phyloP scores from a whole-genome alignment of 53 echinoderm and acorn worm species.

The Echinarachnius parma region DNA sequence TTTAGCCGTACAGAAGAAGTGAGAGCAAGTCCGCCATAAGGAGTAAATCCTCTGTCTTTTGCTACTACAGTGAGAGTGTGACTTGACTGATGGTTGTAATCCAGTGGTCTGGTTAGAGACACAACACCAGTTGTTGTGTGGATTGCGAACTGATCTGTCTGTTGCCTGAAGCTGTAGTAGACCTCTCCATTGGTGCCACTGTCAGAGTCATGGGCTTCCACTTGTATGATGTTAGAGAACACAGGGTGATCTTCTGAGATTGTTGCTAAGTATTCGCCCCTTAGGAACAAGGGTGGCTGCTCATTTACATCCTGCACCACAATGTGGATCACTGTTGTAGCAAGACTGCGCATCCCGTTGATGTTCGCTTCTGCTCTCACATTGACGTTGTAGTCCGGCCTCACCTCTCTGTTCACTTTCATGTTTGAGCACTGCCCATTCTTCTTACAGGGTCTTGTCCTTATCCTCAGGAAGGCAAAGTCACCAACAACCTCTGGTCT shows the following conservation, averaged over 20 bases:
- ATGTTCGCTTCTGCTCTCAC: conserved; percentile 51
- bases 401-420: conserved; percentile 79
- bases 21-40: conserved; percentile 68
- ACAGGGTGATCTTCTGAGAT: conserved; percentile 79
- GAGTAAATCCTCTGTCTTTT: conserved; percentile 84
- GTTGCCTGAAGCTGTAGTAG: conserved; percentile 83
- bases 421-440: conserved; percentile 49
- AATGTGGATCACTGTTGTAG: conserved; percentile 52
- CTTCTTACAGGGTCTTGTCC: conserved; percentile 55
- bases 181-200: conserved; percentile 93
- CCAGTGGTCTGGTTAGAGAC: conserved; percentile 80
- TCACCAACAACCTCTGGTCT: conserved; percentile 73
- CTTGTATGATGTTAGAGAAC: conserved; percentile 61
- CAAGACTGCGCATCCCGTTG: conserved; percentile 3
- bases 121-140: conserved; percentile 95
- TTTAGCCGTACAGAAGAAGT: conserved; percentile 45
- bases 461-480: conserved; percentile 82
- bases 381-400: conserved; percentile 51
- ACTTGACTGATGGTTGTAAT: conserved; percentile 40
- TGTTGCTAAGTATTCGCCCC: conserved; percentile 51
- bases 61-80: conserved; percentile 75
- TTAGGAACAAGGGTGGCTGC: conserved; percentile 72
- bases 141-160: conserved; percentile 79
- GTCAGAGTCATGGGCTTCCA: conserved; percentile 90
- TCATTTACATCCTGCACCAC: conserved; percentile 82